A percentile compares a stretch with the other conserved stretches of the same genome.
Conservation (phyloP, 2,113 vertebrate species). For the Zapornia atra region DNA sequence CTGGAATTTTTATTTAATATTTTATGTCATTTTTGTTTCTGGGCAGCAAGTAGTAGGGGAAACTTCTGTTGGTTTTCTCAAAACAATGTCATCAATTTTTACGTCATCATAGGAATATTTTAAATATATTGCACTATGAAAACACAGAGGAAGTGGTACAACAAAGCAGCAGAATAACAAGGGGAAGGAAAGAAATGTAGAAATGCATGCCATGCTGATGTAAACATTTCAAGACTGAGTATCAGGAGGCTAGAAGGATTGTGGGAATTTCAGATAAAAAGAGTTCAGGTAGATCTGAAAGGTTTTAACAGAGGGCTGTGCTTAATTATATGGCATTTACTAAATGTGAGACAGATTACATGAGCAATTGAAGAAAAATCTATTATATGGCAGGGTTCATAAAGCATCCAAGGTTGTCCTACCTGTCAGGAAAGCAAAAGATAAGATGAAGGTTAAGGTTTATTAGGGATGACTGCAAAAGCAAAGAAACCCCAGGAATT, state of each 20-base stretch:
- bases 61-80: background rate
- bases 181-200: background rate
- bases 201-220: background rate
- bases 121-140: background rate
- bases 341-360: background rate
- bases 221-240: background rate
- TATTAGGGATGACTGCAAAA: background rate
- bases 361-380: background rate
- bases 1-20: background rate
- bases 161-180: background rate
- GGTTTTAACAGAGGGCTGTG: background rate
- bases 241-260: background rate
- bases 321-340: background rate
- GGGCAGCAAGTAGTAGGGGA: background rate
- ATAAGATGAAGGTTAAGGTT: background rate
- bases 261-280: background rate
- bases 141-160: background rate
- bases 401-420: background rate
- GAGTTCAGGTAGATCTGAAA: background rate
- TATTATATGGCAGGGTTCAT: background rate
- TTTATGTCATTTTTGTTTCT: background rate
- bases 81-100: background rate
- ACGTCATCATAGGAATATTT: background rate
- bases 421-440: background rate
- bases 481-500: background rate